Evolutionary conservation across 2,888 invertebrate species (phyloP).

Genomic region (Gortyna flavago): DNA sequence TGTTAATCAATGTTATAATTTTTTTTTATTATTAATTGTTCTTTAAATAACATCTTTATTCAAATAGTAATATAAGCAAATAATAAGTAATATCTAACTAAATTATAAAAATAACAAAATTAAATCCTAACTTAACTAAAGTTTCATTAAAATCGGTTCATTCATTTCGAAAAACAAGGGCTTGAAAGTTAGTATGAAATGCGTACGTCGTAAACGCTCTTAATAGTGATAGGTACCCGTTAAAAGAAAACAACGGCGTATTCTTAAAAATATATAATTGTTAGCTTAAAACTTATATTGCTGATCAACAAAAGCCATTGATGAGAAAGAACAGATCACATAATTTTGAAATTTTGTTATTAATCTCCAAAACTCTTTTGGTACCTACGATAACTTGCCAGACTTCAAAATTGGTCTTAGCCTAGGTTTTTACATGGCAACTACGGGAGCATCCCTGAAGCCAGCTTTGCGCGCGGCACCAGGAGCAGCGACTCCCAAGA

Average conservation of each 20-base stretch:
- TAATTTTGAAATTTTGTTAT: conserved; percentile 25
- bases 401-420: neutral
- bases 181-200: no score
- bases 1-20: neutral
- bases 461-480: conserved; percentile 29
- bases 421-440: conserved; percentile 25
- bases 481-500: conserved; percentile 71
- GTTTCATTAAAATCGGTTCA: no score
- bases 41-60: no score
- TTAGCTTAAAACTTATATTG: conserved; percentile 12
- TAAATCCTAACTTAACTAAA: no score
- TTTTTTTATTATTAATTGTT: no score
- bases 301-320: conserved; percentile 17
- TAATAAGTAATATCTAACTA: no score
- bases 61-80: no score
- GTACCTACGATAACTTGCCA: neutral
- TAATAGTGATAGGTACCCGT: neutral
- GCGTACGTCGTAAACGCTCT: no score
- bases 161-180: no score
- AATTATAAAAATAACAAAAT: no score
- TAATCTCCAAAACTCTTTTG: neutral
- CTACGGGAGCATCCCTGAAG: conserved; percentile 50
- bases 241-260: neutral
- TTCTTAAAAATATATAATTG: conserved; percentile 17
- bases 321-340: conserved; percentile 40